Conservation (phyloP, 2,797 vertebrate genomes). For the Catostomus latipinnis region DNA sequence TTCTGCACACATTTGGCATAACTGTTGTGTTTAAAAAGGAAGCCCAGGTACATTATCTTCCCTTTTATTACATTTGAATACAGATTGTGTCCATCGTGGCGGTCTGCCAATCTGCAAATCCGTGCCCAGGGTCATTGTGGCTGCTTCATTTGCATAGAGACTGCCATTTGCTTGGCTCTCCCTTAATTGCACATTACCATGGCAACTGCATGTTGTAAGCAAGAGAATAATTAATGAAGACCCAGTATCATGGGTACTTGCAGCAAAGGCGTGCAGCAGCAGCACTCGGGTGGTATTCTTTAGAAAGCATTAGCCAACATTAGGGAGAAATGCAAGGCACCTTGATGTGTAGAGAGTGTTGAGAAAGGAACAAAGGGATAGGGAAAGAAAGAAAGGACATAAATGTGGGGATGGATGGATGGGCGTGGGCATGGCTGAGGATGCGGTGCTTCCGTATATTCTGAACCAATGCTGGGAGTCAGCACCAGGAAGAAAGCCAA, state of each 20-base stretch:
- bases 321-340: constrained; percentile 43
- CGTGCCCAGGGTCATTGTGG: constrained; percentile 59
- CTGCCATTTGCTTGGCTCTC: constrained; percentile 34
- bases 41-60: constrained; percentile 56
- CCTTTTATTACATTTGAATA: constrained; percentile 58
- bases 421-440: constrained; percentile 42
- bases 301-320: constrained; percentile 50
- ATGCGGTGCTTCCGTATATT: constrained; percentile 46
- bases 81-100: constrained; percentile 38
- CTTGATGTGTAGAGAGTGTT: constrained; percentile 41
- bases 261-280: constrained; percentile 22
- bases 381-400: constrained; percentile 45
- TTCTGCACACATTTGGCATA: constrained; percentile 10
- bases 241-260: constrained; percentile 45
- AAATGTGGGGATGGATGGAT: constrained; percentile 43
- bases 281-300: constrained; percentile 38
- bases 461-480: constrained; percentile 43
- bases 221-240: constrained; percentile 60
- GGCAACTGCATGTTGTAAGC: constrained; percentile 54
- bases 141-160: constrained; percentile 63
- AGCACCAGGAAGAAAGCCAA: constrained; percentile 34
- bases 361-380: constrained; percentile 56
- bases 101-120: constrained; percentile 54
- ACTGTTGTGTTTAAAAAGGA: constrained; percentile 54
- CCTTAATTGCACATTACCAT: constrained; percentile 54